A percentile compares a stretch with the other conserved stretches of the same genome.
phyloP scores from a whole-genome alignment of 2,113 vertebrate genomes.

The Tapirus terrestris region DNA sequence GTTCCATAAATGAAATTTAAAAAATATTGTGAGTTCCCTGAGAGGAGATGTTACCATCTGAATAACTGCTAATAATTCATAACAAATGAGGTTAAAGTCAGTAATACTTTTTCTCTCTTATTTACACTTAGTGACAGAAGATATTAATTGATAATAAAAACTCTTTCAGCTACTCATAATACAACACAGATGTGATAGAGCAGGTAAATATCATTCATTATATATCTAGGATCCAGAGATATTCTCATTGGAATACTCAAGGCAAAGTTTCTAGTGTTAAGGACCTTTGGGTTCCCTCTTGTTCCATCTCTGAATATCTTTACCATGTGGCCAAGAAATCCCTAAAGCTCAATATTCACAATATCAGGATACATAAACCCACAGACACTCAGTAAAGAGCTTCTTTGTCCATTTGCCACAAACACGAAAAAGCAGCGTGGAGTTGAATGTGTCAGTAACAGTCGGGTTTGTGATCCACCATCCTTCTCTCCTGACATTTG shows the following conservation, averaged over 20 bases:
- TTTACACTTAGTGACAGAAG: conserved; percentile 17
- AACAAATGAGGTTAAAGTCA: conserved; percentile 12
- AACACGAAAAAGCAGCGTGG: neutral
- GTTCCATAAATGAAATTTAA: neutral
- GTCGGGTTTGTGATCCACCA: neutral
- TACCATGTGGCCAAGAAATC: neutral
- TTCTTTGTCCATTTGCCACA: neutral
- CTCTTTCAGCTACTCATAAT: conserved; percentile 20
- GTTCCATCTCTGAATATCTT: neutral
- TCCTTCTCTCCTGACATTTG: neutral
- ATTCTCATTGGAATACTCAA: conserved; percentile 43
- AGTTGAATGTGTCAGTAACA: neutral
- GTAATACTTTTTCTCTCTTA: neutral
- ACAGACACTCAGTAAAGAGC: neutral
- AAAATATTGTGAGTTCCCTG: neutral
- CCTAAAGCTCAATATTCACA: neutral
- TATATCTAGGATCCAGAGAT: neutral
- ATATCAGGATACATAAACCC: neutral
- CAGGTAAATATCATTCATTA: conserved; percentile 32
- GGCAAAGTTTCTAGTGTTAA: neutral
- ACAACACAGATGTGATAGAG: conserved; percentile 36
- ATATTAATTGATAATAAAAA: conserved; percentile 46
- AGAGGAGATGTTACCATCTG: neutral
- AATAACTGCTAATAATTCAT: conserved; percentile 42
- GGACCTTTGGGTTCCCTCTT: neutral